Evolutionary conservation across 2,113 vertebrate genomes (phyloP).

Genomic region (Eublepharis macularius): DNA sequence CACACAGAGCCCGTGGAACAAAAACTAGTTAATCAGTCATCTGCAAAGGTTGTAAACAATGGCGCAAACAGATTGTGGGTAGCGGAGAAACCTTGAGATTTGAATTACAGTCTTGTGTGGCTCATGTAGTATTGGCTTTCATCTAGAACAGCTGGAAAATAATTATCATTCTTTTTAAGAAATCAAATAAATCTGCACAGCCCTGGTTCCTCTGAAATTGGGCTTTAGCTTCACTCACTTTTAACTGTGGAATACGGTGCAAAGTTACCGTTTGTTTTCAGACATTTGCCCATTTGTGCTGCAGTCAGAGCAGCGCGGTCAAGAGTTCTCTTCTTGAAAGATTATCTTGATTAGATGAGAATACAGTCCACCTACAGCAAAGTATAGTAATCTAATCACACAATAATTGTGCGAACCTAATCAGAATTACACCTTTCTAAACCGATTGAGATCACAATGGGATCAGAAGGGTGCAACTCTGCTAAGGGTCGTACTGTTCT

Average conservation of each 20-base stretch:
- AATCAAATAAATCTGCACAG: conserved; percentile 38
- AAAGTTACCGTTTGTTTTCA: conserved; percentile 31
- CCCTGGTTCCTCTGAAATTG: conserved; percentile 24
- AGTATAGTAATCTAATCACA: background rate
- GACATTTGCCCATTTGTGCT: background rate
- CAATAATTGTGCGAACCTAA: too few species aligned
- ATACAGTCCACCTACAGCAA: too few species aligned
- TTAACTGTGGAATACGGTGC: conserved; percentile 39
- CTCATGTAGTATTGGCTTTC: conserved; percentile 29
- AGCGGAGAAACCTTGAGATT: conserved; percentile 40
- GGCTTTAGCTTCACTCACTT: conserved; percentile 40
- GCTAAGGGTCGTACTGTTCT: too few species aligned
- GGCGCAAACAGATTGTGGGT: conserved; percentile 15
- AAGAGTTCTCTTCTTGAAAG: background rate
- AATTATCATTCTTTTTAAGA: conserved; percentile 45
- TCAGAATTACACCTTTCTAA: too few species aligned
- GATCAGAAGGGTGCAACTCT: too few species aligned
- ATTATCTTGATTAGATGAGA: background rate
- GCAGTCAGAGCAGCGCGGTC: too few species aligned
- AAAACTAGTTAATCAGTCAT: conserved; percentile 35
- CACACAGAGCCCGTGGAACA: conserved; percentile 5
- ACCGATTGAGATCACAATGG: too few species aligned
- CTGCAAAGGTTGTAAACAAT: conserved; percentile 26
- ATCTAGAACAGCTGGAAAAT: conserved; percentile 56
- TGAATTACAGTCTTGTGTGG: conserved; percentile 41